These are phyloP conservation scores for Tragelaphus imberbis DNA, from an alignment of 2,113 vertebrate species.

Conservation along the genomic window DNA sequence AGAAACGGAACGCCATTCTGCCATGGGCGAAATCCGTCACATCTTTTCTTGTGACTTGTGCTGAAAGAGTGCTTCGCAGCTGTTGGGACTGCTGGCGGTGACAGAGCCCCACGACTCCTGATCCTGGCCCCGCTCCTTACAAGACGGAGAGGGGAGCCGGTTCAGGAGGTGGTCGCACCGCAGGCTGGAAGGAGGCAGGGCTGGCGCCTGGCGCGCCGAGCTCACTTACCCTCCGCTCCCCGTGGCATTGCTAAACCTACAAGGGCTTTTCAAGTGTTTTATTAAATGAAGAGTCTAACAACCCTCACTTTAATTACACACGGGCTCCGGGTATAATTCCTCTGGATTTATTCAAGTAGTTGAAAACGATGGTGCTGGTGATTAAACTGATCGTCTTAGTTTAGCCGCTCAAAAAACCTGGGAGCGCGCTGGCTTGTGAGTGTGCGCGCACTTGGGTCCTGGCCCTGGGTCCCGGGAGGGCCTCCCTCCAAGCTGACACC, in stretches of 20 bases:
- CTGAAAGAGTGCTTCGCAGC: constrained; percentile 81
- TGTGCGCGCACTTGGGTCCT: not conserved
- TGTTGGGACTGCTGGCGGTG: constrained; percentile 77
- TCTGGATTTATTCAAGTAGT: constrained; percentile 48
- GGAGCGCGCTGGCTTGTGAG: not conserved
- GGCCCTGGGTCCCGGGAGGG: not conserved
- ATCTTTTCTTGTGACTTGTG: constrained; percentile 75
- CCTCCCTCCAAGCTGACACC: not conserved
- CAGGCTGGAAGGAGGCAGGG: constrained; percentile 66
- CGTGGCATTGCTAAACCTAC: constrained; percentile 36
- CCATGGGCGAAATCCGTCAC: constrained; percentile 83
- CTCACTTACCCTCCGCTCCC: constrained; percentile 69
- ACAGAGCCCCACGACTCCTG: constrained; percentile 78
- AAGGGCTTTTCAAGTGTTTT: constrained; percentile 49
- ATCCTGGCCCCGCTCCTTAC: constrained; percentile 75
- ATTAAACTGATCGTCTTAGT: constrained; percentile 33
- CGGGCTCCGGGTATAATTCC: constrained; percentile 17
- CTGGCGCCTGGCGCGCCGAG: constrained; percentile 69
- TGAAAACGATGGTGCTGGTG: constrained; percentile 34
- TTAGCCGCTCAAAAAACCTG: not conserved
- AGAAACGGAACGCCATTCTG: constrained; percentile 79
- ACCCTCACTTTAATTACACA: constrained; percentile 62
- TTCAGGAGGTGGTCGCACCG: constrained; percentile 76
- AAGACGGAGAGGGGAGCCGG: constrained; percentile 80
- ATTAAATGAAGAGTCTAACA: constrained; percentile 33